Evolutionary conservation across 2,113 vertebrate species (phyloP).

Genomic region (Capreolus pygargus): DNA sequence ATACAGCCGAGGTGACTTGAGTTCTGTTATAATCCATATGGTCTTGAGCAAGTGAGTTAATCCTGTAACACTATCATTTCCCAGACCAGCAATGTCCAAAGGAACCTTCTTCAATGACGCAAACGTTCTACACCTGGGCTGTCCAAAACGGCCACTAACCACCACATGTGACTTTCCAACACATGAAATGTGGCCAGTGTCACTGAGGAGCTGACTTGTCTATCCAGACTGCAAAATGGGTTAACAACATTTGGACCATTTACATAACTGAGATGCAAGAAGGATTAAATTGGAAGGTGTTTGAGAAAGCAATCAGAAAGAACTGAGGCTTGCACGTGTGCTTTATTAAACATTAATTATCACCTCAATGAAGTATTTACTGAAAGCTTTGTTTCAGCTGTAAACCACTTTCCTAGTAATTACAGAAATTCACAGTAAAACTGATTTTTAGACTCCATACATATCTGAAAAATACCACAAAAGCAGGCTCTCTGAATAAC

Average conservation of each 20-base stretch:
- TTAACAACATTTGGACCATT: no score
- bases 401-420: neutral
- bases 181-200: neutral
- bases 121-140: neutral
- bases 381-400: neutral
- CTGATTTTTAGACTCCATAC: constrained; percentile 30
- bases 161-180: neutral
- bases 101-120: neutral
- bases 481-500: neutral
- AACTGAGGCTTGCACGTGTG: neutral
- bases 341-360: constrained; percentile 15
- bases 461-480: neutral
- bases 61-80: neutral
- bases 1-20: neutral
- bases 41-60: neutral
- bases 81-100: neutral
- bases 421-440: constrained; percentile 6
- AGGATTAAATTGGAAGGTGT: neutral
- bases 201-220: neutral
- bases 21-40: neutral
- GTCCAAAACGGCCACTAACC: neutral
- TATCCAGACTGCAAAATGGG: neutral
- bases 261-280: neutral
- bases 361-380: neutral
- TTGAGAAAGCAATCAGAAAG: neutral